Conservation (phyloP, 2,113 vertebrate genomes). For the Leucopsar rothschildi region DNA sequence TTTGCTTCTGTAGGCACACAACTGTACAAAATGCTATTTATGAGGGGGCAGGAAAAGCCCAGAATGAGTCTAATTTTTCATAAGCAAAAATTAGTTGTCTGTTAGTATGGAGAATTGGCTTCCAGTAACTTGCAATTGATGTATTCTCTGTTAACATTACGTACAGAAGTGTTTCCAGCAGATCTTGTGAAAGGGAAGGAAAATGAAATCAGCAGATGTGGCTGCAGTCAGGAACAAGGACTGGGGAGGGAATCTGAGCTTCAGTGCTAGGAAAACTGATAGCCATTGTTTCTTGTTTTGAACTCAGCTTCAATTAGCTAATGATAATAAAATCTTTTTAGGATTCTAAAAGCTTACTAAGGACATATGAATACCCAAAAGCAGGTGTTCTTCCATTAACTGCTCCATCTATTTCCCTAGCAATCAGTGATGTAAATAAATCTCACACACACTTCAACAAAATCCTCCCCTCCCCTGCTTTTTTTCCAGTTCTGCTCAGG, state of each 20-base stretch:
- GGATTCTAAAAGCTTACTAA: constrained; percentile 21
- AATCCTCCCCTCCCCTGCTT: background rate
- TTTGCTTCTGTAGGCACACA: background rate
- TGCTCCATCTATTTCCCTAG: constrained; percentile 23
- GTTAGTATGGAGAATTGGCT: background rate
- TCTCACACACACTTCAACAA: background rate
- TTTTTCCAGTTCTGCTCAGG: background rate
- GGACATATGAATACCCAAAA: constrained; percentile 16
- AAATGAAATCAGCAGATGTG: background rate
- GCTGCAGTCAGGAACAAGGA: background rate
- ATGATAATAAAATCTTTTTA: constrained; percentile 29
- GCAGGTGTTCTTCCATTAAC: constrained; percentile 44
- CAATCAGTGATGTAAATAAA: constrained; percentile 21
- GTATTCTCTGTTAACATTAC: background rate
- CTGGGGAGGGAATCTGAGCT: background rate
- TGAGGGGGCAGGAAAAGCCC: background rate
- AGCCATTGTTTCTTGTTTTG: constrained; percentile 18
- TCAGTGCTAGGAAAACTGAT: background rate
- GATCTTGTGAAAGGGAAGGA: background rate
- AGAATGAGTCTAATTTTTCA: background rate
- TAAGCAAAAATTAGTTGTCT: background rate
- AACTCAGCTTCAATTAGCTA: constrained; percentile 20
- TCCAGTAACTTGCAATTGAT: background rate
- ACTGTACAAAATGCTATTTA: background rate
- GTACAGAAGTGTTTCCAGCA: background rate